Evolutionary conservation across 1,140 invertebrate genomes (phyloP).

Genomic region (Apis cerana): DNA sequence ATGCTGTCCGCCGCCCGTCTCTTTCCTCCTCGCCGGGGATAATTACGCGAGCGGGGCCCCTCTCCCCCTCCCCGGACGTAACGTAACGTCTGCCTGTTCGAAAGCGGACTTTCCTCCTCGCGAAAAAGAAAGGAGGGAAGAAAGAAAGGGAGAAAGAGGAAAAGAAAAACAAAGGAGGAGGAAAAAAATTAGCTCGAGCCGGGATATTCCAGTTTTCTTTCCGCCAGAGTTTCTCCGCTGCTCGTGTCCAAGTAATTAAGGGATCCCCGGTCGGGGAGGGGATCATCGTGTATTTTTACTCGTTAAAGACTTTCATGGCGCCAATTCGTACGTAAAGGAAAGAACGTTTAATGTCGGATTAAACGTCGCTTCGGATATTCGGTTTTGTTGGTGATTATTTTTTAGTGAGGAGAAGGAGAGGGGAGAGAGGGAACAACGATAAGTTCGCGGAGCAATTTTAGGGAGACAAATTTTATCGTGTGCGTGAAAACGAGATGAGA

Average conservation of each 20-base stretch:
- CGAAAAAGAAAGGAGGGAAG: not conserved
- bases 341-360: too few species aligned
- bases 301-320: not conserved
- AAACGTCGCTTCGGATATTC: too few species aligned
- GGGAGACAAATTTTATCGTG: too few species aligned
- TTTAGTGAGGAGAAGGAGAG: too few species aligned
- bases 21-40: conserved; percentile 26
- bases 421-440: too few species aligned
- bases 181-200: not conserved
- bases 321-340: too few species aligned
- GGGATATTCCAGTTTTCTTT: conserved; percentile 22
- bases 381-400: too few species aligned
- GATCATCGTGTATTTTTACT: conserved; percentile 5
- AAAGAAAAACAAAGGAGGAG: too few species aligned
- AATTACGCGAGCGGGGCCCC: conserved; percentile 27
- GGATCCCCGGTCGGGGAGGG: not conserved
- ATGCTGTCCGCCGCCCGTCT: conserved; percentile 30
- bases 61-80: too few species aligned
- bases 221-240: not conserved
- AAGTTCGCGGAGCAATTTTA: too few species aligned
- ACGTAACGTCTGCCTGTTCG: not conserved
- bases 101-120: not conserved
- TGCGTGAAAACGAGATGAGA: too few species aligned
- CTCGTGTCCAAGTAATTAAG: conserved; percentile 2
- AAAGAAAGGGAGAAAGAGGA: not conserved